Conservation (phyloP, 2,113 vertebrate species). For the Trematocara nigrifrons region DNA sequence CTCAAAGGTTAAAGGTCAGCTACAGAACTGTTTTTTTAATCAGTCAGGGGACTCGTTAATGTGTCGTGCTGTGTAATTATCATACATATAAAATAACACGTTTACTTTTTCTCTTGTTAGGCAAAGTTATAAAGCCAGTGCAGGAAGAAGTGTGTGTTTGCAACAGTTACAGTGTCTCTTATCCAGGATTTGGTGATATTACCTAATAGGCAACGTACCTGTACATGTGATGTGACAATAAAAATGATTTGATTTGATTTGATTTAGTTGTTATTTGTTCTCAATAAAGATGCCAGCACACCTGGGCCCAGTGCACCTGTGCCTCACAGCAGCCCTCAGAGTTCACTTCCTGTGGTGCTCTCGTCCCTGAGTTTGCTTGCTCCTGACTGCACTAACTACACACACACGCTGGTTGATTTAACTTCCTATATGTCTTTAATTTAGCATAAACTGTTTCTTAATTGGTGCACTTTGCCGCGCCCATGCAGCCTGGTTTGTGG, state of each 20-base stretch:
- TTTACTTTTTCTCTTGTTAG: neutral
- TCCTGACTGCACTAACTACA: neutral
- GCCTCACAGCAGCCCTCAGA: neutral
- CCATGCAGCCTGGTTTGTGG: accelerated
- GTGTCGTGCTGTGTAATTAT: neutral
- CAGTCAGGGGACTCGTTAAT: neutral
- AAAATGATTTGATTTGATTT: too few relatives aligned
- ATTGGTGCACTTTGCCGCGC: neutral
- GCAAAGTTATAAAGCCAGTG: neutral
- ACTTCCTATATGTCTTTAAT: neutral
- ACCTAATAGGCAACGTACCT: too few relatives aligned
- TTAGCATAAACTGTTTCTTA: neutral
- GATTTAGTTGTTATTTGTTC: neutral
- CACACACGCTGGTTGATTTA: neutral
- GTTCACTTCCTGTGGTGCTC: accelerated
- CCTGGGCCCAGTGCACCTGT: accelerated
- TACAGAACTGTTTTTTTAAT: neutral
- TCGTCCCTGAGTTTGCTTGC: neutral
- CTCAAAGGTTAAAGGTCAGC: constrained; percentile 23
- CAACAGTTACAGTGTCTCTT: accelerated
- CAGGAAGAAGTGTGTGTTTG: neutral
- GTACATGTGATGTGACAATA: too few relatives aligned
- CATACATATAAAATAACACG: neutral
- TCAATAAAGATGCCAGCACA: accelerated
- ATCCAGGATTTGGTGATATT: accelerated